Evolutionary conservation across 1,140 invertebrate genomes (phyloP).

Genomic region (Brachystomella parvula): DNA sequence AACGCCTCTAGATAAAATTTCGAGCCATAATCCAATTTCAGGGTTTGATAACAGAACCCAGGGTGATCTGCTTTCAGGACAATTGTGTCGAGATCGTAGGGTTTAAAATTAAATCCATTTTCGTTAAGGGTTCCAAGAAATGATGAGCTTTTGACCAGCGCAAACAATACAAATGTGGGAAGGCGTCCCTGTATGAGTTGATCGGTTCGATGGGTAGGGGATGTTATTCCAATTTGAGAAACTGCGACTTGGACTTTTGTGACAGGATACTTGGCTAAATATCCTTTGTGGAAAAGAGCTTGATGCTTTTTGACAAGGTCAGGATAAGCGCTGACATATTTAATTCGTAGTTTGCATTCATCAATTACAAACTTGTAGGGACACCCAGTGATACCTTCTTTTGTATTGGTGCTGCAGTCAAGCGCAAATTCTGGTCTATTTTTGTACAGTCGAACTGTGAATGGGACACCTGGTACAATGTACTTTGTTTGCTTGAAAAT

Average conservation of each 20-base stretch:
- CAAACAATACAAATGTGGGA: neutral
- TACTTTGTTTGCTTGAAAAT: neutral
- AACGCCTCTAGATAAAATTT: too few relatives aligned
- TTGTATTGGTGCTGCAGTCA: neutral
- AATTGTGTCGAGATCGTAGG: too few relatives aligned
- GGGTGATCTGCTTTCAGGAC: too few relatives aligned
- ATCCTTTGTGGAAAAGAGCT: too few relatives aligned
- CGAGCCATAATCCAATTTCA: too few relatives aligned
- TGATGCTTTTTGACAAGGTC: neutral
- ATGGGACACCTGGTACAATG: neutral
- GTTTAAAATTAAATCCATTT: neutral
- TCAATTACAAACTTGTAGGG: neutral
- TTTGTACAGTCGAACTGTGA: neutral
- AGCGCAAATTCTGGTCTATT: neutral
- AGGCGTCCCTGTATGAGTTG: neutral
- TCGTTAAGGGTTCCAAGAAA: neutral
- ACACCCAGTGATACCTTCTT: neutral
- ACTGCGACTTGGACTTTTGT: neutral
- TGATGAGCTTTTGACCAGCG: neutral
- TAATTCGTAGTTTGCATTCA: neutral
- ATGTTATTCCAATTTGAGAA: neutral
- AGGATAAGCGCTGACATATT: neutral
- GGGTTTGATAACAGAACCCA: too few relatives aligned
- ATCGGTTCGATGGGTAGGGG: neutral
- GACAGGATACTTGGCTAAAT: neutral